Base-by-base conservation (phyloP, 2,113 vertebrate genomes). In the Mionectes macconnelli region DNA sequence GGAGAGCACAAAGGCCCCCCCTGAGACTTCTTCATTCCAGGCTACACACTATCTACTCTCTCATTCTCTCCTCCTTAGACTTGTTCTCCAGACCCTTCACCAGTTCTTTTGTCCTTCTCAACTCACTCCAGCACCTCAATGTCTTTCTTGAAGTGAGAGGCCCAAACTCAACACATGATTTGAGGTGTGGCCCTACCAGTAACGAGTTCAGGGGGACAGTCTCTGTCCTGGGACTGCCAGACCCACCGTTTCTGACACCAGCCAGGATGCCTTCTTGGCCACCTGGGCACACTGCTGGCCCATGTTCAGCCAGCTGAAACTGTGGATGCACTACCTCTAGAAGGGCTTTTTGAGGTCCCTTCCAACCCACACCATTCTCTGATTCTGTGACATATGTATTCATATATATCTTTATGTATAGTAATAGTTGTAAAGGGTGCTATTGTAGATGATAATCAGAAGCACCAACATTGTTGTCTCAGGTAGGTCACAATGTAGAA, bases 11-110 rank as follows among this genome's bases (percentile, higher is more conserved):
- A 56, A 31, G 25, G 27, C 35, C 40, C n/a, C 20, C 9, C 6
- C 21, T 27, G 9, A 57, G 31, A 11, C 25, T 80, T 31, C 21
- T 72, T 37, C 57, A 10, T 35, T 35, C 21, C 35, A 64, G 21
- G 6, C 3, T 28, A 33, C 50, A 74, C 7, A 28, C 1, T 8
- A 8, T 5, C 59, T 28, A 7, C 1, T 88, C 9, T 8, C 31
- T 12, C 6, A 50, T 8, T 3, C 1, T 0, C 3, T 52, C 9
- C 27, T 57, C 8, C 12, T 5, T 2, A 6, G 8, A 33, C 6
- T 2, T 52, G 4, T 57, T 33, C 44, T 37, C 44, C 44, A 50
- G 27, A 10, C 12, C 1, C 27, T 44, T 59, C 37, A 37, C 18
- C 37, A 44, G 12, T 19, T 14, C 15, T 4, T 1, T 10, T 64